These are phyloP conservation scores for Heloderma charlesbogerti DNA, from an alignment of 2,113 vertebrate species.

Conservation along the genomic window DNA sequence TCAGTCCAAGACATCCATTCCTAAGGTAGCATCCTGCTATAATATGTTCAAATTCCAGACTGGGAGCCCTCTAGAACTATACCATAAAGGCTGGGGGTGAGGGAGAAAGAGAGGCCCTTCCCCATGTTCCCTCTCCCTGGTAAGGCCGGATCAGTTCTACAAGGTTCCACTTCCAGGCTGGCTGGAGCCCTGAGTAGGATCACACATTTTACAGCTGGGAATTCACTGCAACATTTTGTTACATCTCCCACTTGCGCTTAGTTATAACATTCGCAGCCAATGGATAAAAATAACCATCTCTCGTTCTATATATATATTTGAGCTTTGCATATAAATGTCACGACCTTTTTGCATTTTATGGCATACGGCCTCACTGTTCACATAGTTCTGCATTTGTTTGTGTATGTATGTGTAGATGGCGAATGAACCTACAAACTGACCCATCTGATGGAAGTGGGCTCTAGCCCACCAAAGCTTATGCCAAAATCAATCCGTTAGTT, in stretches of 20 bases:
- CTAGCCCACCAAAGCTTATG: neutral
- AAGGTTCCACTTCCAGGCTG: neutral
- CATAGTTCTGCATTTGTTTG: neutral
- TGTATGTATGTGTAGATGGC: neutral
- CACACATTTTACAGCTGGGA: neutral
- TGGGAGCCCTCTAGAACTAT: neutral
- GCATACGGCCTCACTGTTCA: no score
- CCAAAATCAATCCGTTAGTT: neutral
- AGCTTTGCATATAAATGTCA: neutral
- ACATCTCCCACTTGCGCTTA: neutral
- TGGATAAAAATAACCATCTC: neutral
- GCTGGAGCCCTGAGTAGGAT: no score
- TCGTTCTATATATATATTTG: neutral
- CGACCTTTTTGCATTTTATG: neutral
- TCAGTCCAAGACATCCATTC: neutral
- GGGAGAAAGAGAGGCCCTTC: neutral
- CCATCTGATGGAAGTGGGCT: neutral
- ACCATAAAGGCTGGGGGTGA: no score
- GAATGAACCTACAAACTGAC: neutral
- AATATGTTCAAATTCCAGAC: neutral
- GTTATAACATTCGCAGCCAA: neutral
- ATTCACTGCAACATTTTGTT: neutral
- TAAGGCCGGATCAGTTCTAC: neutral
- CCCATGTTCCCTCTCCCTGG: no score
- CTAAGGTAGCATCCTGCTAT: neutral